A percentile compares a stretch with the other conserved stretches of the same genome.
Evolutionary conservation across 2,113 vertebrate genomes (phyloP).

Genomic region (Rafetus swinhoei): DNA sequence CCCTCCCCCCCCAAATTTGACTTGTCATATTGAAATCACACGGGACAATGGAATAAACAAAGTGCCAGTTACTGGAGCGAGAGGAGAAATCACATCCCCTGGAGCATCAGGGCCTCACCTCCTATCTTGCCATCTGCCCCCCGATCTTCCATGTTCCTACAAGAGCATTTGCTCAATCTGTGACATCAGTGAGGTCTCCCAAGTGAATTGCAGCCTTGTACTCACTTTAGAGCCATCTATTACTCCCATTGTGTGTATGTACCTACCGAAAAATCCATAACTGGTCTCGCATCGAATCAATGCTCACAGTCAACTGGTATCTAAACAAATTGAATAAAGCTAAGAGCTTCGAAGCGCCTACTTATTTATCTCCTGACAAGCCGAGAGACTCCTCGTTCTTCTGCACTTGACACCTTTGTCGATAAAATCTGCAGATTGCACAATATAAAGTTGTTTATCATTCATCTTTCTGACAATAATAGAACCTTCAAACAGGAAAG

Average conservation of each 20-base stretch:
- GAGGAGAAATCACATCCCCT: background rate
- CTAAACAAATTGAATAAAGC: slow-evolving; percentile 81
- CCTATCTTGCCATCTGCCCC: background rate
- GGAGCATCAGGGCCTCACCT: background rate
- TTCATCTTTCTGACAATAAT: slow-evolving; percentile 78
- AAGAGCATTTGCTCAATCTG: background rate
- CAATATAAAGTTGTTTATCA: slow-evolving; percentile 78
- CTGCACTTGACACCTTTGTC: slow-evolving; percentile 79
- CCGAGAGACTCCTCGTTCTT: slow-evolving; percentile 73
- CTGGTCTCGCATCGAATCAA: slow-evolving; percentile 66
- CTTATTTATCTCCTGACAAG: slow-evolving; percentile 77
- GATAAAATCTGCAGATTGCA: slow-evolving; percentile 78
- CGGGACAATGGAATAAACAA: background rate
- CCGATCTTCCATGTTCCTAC: background rate
- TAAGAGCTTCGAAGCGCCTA: slow-evolving; percentile 66
- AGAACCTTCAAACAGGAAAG: slow-evolving; percentile 60
- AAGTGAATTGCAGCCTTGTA: slow-evolving; percentile 19
- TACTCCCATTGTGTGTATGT: slow-evolving; percentile 32
- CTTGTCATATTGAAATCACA: background rate
- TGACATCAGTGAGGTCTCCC: slow-evolving; percentile 7
- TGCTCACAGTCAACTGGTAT: slow-evolving; percentile 75
- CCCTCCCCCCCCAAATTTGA: background rate
- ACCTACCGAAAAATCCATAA: slow-evolving; percentile 77
- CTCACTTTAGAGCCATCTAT: slow-evolving; percentile 46
- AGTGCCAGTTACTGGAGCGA: background rate